phyloP scores from a whole-genome alignment of 1,140 invertebrate genomes.

The Liolophura sinensis region DNA sequence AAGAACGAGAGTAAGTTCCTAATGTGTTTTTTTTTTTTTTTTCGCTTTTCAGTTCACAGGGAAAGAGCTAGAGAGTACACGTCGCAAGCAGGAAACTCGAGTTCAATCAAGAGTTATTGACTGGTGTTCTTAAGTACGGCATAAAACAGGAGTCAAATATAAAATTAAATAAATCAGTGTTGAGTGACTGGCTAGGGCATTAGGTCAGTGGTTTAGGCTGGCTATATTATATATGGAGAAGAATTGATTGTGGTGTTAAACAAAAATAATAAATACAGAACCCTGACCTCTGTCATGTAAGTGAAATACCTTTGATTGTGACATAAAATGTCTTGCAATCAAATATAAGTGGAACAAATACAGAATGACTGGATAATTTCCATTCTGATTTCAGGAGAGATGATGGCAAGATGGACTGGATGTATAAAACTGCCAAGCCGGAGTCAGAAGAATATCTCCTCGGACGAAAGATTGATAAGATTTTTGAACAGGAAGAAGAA shows the following conservation, averaged over 20 bases:
- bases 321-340: no score
- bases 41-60: slow-evolving; percentile 16
- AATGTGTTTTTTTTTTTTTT: slow-evolving; percentile 5
- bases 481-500: slow-evolving; percentile 71
- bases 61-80: neutral
- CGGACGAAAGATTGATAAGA: slow-evolving; percentile 85
- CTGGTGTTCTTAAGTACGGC: no score
- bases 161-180: neutral
- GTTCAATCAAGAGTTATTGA: neutral
- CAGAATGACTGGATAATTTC: no score
- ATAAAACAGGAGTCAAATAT: neutral
- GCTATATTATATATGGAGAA: no score
- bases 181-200: neutral
- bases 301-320: no score
- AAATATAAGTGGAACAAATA: no score
- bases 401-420: slow-evolving; percentile 74
- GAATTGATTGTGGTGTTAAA: no score
- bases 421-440: slow-evolving; percentile 84
- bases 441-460: slow-evolving; percentile 88
- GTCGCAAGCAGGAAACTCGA: neutral
- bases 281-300: no score
- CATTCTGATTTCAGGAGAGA: slow-evolving; percentile 35
- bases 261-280: no score
- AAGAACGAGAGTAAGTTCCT: slow-evolving; percentile 17
- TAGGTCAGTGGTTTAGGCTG: no score